Percentiles rank a stretch among this genome's conserved stretches.
These are phyloP conservation scores for Pangasianodon gigas DNA, from an alignment of 2,113 vertebrate species.

Conservation along the genomic window DNA sequence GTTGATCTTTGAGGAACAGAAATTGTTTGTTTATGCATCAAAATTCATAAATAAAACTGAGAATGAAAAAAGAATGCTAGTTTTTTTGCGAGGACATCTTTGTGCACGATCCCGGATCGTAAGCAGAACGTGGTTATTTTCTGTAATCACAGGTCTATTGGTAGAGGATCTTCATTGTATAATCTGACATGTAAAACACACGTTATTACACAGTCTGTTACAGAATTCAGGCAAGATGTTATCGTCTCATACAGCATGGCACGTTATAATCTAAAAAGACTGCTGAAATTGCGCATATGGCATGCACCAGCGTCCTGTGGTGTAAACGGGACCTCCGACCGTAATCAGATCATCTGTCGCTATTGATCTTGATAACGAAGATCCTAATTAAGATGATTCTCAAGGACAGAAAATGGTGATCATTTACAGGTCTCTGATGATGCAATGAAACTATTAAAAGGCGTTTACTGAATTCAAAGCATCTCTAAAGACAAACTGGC, in stretches of 20 bases:
- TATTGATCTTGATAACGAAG: constrained; percentile 36
- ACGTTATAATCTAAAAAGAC: neutral
- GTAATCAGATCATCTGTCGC: constrained; percentile 11
- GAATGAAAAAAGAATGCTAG: neutral
- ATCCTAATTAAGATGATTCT: constrained; percentile 38
- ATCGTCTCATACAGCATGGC: neutral
- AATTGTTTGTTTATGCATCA: neutral
- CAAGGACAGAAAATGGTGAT: constrained; percentile 28
- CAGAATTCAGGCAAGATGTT: neutral
- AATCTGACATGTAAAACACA: neutral
- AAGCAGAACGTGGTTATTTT: neutral
- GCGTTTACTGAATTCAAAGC: neutral
- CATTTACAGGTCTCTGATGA: constrained; percentile 35
- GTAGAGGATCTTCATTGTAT: neutral
- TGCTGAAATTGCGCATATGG: neutral
- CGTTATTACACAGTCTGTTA: neutral
- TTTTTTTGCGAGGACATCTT: neutral
- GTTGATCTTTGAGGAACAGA: neutral
- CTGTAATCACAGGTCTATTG: neutral
- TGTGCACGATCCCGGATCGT: too few species aligned
- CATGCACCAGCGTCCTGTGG: neutral
- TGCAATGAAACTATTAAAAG: neutral
- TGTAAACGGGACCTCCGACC: constrained; percentile 7
- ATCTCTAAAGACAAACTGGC: neutral
- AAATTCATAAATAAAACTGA: neutral